Evolutionary conservation across 2,113 vertebrate genomes (phyloP).

Genomic region (Ophiodon elongatus): DNA sequence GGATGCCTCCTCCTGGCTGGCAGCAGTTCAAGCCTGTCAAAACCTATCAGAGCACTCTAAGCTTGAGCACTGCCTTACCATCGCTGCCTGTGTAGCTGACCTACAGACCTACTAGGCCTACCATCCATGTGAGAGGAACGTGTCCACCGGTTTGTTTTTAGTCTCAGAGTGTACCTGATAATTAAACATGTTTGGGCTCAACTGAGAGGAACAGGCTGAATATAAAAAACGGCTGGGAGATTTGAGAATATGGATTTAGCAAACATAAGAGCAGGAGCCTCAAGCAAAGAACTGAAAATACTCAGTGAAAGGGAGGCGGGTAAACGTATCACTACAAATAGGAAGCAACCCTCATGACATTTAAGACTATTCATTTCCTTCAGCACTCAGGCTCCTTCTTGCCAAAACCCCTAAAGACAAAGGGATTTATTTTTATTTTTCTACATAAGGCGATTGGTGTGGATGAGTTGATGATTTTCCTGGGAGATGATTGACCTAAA

Average conservation of each 20-base stretch:
- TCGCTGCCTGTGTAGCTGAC: slow-evolving; percentile 65
- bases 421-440: slow-evolving; percentile 47
- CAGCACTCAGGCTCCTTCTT: slow-evolving; percentile 21
- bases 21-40: slow-evolving; percentile 73
- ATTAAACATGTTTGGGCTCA: slow-evolving; percentile 36
- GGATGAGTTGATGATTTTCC: slow-evolving; percentile 76
- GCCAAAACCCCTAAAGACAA: slow-evolving; percentile 52
- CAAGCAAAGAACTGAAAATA: slow-evolving; percentile 39
- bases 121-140: slow-evolving; percentile 41
- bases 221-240: slow-evolving; percentile 18
- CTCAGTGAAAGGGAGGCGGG: slow-evolving; percentile 14
- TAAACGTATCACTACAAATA: slow-evolving; percentile 36
- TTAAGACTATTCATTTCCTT: slow-evolving; percentile 26
- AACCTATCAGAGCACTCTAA: slow-evolving; percentile 58
- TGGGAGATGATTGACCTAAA: slow-evolving; percentile 83
- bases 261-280: slow-evolving; percentile 44
- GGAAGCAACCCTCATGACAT: slow-evolving; percentile 45
- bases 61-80: slow-evolving; percentile 50
- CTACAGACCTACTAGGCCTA: slow-evolving; percentile 71
- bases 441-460: slow-evolving; percentile 62
- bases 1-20: slow-evolving; percentile 60
- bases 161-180: not conserved
- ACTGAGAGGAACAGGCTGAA: not conserved
- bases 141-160: slow-evolving; percentile 18
- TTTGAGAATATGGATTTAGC: slow-evolving; percentile 46